A percentile compares a stretch with the other conserved stretches of the same genome.
phyloP scores from a whole-genome alignment of 2,888 invertebrate genomes.

The Drymonia ruficornis region DNA sequence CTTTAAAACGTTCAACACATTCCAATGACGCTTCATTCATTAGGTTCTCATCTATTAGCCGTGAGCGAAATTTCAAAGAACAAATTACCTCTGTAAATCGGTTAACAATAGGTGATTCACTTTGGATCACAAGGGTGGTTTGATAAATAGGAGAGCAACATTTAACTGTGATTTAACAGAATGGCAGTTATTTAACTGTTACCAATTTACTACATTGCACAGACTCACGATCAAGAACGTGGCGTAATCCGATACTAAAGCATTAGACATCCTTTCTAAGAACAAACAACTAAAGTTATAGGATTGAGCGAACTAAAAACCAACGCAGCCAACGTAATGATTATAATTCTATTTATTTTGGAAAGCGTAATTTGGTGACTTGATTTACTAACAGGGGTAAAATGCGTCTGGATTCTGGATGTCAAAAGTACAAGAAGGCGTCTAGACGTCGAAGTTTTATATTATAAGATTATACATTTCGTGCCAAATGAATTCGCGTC shows the following conservation, averaged over 20 bases:
- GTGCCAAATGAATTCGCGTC: slow-evolving; percentile 1
- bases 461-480: background rate
- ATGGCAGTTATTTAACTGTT: slow-evolving; percentile 16
- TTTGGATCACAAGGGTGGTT: background rate
- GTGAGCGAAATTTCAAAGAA: background rate
- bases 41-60: background rate
- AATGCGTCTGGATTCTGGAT: background rate
- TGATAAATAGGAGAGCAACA: slow-evolving; percentile 1
- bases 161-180: slow-evolving; percentile 9
- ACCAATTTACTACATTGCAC: slow-evolving; percentile 30
- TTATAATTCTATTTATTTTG: background rate
- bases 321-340: too few relatives aligned
- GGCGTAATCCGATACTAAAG: slow-evolving; percentile 35
- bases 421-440: background rate
- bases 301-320: slow-evolving; percentile 14
- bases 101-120: too few relatives aligned
- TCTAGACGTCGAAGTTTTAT: background rate
- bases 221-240: slow-evolving; percentile 26
- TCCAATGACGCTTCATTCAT: background rate
- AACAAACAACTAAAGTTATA: slow-evolving; percentile 27
- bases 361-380: background rate
- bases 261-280: slow-evolving; percentile 37
- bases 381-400: background rate
- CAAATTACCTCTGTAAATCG: background rate
- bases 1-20: slow-evolving; percentile 5